A percentile compares a stretch with the other conserved stretches of the same genome.
phyloP scores from a whole-genome alignment of 2,113 vertebrate species.

The Struthio camelus region DNA sequence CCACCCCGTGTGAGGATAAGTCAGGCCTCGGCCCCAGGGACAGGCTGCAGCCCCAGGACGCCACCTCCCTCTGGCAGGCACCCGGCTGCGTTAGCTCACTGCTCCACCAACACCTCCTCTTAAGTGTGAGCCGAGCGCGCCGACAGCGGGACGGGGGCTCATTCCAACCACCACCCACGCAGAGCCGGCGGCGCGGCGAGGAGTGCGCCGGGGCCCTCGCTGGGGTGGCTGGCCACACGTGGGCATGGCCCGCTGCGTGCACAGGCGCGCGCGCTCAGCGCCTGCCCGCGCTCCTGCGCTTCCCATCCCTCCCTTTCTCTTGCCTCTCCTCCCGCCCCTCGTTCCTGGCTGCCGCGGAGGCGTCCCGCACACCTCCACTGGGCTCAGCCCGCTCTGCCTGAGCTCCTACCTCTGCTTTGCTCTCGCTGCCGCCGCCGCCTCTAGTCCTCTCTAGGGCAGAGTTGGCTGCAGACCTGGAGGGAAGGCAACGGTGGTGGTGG shows the following conservation, averaged over 20 bases:
- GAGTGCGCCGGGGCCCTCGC: fast-evolving
- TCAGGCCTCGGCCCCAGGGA: background rate
- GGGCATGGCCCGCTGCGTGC: fast-evolving
- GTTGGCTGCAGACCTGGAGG: background rate
- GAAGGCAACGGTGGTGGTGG: background rate
- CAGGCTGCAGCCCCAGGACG: background rate
- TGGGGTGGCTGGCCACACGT: fast-evolving
- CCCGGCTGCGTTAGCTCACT: background rate
- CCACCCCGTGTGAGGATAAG: background rate
- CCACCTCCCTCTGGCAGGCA: background rate
- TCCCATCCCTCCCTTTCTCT: background rate
- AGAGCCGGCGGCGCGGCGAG: fast-evolving
- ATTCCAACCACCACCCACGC: fast-evolving
- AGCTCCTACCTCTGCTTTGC: constrained; percentile 31
- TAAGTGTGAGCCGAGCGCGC: background rate
- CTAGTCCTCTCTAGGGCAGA: background rate
- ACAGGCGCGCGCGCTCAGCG: too few species aligned
- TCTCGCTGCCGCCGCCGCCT: background rate
- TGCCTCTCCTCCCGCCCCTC: background rate
- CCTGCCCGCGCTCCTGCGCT: background rate
- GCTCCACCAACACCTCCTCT: background rate
- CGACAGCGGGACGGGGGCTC: background rate
- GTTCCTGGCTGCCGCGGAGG: fast-evolving
- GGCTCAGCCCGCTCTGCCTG: background rate
- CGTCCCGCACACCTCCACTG: background rate